Conservation (phyloP, 2,888 invertebrate species). For the Gisinianus flammeolus region DNA sequence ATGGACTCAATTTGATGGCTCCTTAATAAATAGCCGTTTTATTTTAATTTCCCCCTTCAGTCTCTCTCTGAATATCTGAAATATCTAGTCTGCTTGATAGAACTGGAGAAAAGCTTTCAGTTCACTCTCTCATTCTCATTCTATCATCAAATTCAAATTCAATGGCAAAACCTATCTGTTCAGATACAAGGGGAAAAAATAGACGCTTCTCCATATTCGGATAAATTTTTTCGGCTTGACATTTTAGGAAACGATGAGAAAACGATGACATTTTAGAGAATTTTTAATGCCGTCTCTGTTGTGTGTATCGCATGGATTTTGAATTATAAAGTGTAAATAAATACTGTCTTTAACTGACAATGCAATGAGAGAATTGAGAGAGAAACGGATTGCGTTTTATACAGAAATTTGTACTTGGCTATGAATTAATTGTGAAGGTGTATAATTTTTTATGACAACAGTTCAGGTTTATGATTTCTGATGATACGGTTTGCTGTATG, state of each 20-base stretch:
- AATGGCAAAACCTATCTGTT: too few relatives aligned
- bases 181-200: too few relatives aligned
- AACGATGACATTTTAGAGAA: too few relatives aligned
- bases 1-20: constrained; percentile 16
- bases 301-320: too few relatives aligned
- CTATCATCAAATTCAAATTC: neutral
- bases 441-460: neutral
- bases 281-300: too few relatives aligned
- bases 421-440: neutral
- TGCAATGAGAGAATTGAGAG: too few relatives aligned
- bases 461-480: neutral
- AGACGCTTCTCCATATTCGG: too few relatives aligned
- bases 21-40: constrained; percentile 16
- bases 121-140: neutral
- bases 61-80: neutral
- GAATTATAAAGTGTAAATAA: too few relatives aligned
- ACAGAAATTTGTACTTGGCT: neutral
- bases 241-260: too few relatives aligned
- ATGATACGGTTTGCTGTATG: neutral
- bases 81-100: neutral
- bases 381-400: too few relatives aligned
- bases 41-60: constrained; percentile 1
- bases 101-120: neutral
- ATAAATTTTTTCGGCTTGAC: too few relatives aligned
- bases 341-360: too few relatives aligned